Conservation (phyloP, 2,888 invertebrate genomes). For the Phorcus lineatus region DNA sequence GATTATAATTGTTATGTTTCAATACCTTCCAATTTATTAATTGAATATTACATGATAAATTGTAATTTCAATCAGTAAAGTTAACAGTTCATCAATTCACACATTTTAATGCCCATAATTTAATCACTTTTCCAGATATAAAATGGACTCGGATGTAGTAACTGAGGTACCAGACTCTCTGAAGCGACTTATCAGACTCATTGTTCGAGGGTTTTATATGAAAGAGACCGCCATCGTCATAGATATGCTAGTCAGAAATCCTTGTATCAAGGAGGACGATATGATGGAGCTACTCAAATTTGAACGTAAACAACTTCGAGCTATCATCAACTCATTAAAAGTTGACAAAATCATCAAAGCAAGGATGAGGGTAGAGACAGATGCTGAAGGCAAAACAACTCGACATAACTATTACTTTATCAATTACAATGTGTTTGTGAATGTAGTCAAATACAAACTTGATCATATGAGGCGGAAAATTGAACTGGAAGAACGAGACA, state of each 20-base stretch:
- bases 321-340: conserved; percentile 85
- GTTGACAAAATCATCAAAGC: conserved; percentile 87
- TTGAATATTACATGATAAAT: no score
- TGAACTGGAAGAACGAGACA: conserved; percentile 95
- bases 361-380: conserved; percentile 95
- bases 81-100: no score
- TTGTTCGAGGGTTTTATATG: conserved; percentile 94
- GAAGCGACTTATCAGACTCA: conserved; percentile 90
- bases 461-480: conserved; percentile 96
- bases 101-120: no score
- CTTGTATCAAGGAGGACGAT: conserved; percentile 82
- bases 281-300: conserved; percentile 91
- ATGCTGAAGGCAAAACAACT: conserved; percentile 93
- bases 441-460: conserved; percentile 97
- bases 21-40: no score
- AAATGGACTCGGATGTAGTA: conserved; percentile 76
- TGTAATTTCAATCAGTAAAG: no score
- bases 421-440: conserved; percentile 92
- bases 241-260: conserved; percentile 95
- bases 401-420: conserved; percentile 98
- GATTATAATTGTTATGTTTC: no score
- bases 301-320: conserved; percentile 92
- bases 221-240: conserved; percentile 95
- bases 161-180: conserved; percentile 95
- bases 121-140: neutral